phyloP scores from a whole-genome alignment of 1,140 invertebrate species.

The Ceratosolen solmsi region DNA sequence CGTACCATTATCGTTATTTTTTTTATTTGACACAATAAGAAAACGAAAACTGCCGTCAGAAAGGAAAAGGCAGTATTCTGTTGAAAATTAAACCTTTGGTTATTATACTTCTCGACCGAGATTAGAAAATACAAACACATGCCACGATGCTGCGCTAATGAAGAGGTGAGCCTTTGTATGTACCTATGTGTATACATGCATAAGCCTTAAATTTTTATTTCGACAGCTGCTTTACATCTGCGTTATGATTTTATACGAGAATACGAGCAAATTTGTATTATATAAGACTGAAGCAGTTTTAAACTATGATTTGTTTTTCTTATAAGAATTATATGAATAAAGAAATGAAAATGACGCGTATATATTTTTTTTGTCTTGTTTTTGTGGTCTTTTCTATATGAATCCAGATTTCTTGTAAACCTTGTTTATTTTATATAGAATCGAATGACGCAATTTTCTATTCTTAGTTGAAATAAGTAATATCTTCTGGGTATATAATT shows the following conservation, averaged over 20 bases:
- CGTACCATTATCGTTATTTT: not conserved
- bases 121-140: constrained; percentile 17
- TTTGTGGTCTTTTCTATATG: not conserved
- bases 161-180: constrained; percentile 11
- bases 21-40: not conserved
- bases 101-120: not conserved
- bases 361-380: not conserved
- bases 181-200: not conserved
- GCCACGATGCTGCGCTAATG: constrained; percentile 31
- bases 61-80: not conserved
- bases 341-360: not conserved
- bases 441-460: constrained; percentile 17
- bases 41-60: not conserved
- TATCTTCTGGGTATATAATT: not conserved
- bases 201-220: not conserved
- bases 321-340: not conserved
- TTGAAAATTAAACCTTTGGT: too few relatives aligned
- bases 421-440: not conserved
- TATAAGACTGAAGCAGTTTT: not conserved
- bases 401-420: too few relatives aligned
- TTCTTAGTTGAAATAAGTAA: not conserved
- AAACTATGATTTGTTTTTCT: not conserved
- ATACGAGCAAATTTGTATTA: not conserved
- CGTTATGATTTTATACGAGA: not conserved
- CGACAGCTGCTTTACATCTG: constrained; percentile 15